Evolutionary conservation across 2,888 invertebrate species (phyloP).

Genomic region (Ceraclea dissimilis): DNA sequence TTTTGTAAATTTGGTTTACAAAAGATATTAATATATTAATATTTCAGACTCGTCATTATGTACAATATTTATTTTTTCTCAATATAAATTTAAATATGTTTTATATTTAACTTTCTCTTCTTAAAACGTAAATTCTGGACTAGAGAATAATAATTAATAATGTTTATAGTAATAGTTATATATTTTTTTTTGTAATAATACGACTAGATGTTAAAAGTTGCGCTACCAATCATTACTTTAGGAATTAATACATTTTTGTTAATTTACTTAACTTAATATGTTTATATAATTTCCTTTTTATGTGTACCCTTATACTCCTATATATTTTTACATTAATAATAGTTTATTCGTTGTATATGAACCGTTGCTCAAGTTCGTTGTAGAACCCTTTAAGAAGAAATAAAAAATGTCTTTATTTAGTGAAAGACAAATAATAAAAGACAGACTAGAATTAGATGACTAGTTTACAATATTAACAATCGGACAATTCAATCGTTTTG

Average conservation of each 20-base stretch:
- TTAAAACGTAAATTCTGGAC: slow-evolving; percentile 11
- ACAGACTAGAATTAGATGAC: slow-evolving; percentile 12
- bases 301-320: slow-evolving; percentile 22
- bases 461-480: slow-evolving; percentile 19
- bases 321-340: slow-evolving; percentile 19
- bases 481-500: neutral
- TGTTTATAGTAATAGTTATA: neutral
- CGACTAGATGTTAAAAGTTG: too few relatives aligned
- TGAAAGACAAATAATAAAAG: slow-evolving; percentile 19
- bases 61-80: slow-evolving; percentile 48
- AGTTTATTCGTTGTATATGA: slow-evolving; percentile 49
- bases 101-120: slow-evolving; percentile 34
- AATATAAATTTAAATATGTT: slow-evolving; percentile 27
- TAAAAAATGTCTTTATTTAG: slow-evolving; percentile 22
- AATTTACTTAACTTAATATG: slow-evolving; percentile 10
- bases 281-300: slow-evolving; percentile 6
- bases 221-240: too few relatives aligned
- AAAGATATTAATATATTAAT: slow-evolving; percentile 42
- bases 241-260: slow-evolving; percentile 7
- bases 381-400: slow-evolving; percentile 29
- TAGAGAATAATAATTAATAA: slow-evolving; percentile 5
- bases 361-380: slow-evolving; percentile 46
- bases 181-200: too few relatives aligned
- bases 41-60: slow-evolving; percentile 48
- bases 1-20: slow-evolving; percentile 53